phyloP scores from a whole-genome alignment of 2,797 vertebrate species.

The Todus mexicanus region DNA sequence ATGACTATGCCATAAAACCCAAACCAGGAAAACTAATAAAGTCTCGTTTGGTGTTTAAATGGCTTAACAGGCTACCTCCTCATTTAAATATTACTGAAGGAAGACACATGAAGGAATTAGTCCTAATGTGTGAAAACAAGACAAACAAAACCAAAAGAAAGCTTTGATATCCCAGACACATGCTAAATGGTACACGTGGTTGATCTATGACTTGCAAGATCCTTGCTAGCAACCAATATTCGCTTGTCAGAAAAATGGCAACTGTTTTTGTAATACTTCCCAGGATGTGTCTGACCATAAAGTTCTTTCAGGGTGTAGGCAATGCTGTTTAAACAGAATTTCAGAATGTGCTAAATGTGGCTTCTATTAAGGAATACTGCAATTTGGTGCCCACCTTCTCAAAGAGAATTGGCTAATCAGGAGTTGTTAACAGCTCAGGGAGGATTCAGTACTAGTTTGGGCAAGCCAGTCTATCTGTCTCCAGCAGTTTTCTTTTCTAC shows the following conservation, averaged over 20 bases:
- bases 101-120: background rate
- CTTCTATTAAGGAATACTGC: background rate
- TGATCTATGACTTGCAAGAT: background rate
- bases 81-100: background rate
- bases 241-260: background rate
- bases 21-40: background rate
- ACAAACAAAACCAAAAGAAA: background rate
- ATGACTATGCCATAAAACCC: background rate
- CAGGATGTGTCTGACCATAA: background rate
- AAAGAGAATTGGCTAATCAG: conserved; percentile 2
- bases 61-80: background rate
- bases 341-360: background rate
- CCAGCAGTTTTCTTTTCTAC: background rate
- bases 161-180: background rate
- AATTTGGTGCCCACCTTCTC: background rate
- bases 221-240: background rate
- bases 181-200: background rate
- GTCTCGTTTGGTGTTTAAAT: background rate
- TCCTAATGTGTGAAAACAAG: background rate
- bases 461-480: background rate
- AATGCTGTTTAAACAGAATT: conserved; percentile 18
- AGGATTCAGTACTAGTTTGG: background rate
- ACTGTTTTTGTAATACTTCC: background rate
- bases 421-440: conserved; percentile 10
- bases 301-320: background rate